These are phyloP conservation scores for Ephialtes manifestator DNA, from an alignment of 2,888 invertebrate species.

Conservation along the genomic window DNA sequence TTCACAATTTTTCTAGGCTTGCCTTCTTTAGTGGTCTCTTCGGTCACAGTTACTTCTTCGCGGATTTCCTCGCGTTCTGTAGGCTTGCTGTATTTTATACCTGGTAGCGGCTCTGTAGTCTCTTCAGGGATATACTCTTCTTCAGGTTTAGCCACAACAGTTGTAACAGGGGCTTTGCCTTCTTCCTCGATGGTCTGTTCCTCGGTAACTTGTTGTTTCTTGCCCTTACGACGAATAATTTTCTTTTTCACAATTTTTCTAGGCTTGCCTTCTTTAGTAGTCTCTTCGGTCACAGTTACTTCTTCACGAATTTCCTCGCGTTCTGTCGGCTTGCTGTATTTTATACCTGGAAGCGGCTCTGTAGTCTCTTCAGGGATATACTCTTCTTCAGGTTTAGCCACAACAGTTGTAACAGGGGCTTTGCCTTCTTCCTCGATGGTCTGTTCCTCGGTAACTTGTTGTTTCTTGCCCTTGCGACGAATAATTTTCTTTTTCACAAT, in stretches of 20 bases:
- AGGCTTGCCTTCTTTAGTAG: slow-evolving; percentile 83
- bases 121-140: slow-evolving; percentile 72
- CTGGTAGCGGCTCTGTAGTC: slow-evolving; percentile 83
- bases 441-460: slow-evolving; percentile 85
- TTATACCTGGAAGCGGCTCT: slow-evolving; percentile 69
- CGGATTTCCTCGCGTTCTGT: slow-evolving; percentile 76
- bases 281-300: slow-evolving; percentile 79
- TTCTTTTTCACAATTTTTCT: slow-evolving; percentile 82
- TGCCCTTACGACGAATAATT: slow-evolving; percentile 26
- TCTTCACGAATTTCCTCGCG: slow-evolving; percentile 77
- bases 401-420: slow-evolving; percentile 81
- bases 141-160: slow-evolving; percentile 58
- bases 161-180: slow-evolving; percentile 54
- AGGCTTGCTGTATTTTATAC: slow-evolving; percentile 73
- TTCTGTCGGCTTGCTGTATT: slow-evolving; percentile 75
- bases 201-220: slow-evolving; percentile 73
- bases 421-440: slow-evolving; percentile 84
- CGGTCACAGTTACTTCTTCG: slow-evolving; percentile 77
- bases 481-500: slow-evolving; percentile 83
- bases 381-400: slow-evolving; percentile 76
- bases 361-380: slow-evolving; percentile 50
- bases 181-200: slow-evolving; percentile 79
- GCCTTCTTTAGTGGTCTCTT: slow-evolving; percentile 80
- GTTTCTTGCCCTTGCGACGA: slow-evolving; percentile 83
- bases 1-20: slow-evolving; percentile 81